Percentiles rank a stretch among this genome's conserved stretches.
phyloP scores from a whole-genome alignment of 2,797 vertebrate genomes.

The Hyperoplus lanceolatus region DNA sequence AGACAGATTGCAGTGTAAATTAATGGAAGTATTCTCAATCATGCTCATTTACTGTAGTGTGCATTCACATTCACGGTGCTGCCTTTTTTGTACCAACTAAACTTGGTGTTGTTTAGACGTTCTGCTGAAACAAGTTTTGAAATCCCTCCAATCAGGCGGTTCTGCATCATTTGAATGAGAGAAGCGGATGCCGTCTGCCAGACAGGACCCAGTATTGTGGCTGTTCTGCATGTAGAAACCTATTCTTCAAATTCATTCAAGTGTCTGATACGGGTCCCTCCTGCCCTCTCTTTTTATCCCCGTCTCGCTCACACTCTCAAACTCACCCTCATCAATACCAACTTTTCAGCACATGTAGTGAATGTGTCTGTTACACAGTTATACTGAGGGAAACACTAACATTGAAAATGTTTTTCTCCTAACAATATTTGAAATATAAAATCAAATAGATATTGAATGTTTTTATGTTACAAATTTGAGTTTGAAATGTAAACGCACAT shows the following conservation, averaged over 20 bases:
- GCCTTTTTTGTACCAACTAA: background rate
- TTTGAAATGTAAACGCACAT: background rate
- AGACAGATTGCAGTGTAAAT: background rate
- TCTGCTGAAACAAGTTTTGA: constrained; percentile 41
- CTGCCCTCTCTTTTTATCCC: constrained; percentile 19
- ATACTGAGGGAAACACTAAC: constrained; percentile 4
- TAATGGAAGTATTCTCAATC: background rate
- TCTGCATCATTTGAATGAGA: constrained; percentile 69
- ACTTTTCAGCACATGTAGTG: constrained; percentile 9
- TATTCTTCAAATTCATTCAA: constrained; percentile 78
- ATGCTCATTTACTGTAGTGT: background rate
- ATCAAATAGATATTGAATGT: background rate
- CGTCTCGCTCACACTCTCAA: background rate
- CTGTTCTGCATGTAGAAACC: constrained; percentile 72
- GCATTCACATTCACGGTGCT: background rate
- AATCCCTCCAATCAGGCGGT: constrained; percentile 66
- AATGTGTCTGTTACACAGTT: background rate
- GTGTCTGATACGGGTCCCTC: constrained; percentile 68
- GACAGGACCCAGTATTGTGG: constrained; percentile 50
- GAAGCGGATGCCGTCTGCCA: constrained; percentile 61
- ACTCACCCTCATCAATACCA: constrained; percentile 1
- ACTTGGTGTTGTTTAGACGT: constrained; percentile 47
- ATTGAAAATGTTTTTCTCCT: background rate
- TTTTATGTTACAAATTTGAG: background rate
- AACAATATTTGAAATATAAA: background rate